Evolutionary conservation across 2,113 vertebrate species (phyloP).

Genomic region (Toxotes chatareus): DNA sequence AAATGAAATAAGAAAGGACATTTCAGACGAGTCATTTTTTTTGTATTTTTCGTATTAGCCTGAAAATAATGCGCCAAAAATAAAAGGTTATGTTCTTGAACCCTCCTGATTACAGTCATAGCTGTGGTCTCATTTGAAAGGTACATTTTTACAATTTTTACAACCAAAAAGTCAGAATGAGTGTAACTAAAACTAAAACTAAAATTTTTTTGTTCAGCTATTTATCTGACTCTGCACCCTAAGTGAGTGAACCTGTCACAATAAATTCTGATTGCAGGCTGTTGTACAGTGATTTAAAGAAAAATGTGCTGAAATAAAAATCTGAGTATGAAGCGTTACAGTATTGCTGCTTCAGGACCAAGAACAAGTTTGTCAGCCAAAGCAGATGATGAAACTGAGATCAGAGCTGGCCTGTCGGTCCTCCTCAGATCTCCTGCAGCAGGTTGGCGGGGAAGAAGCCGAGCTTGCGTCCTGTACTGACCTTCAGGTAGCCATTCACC

Average conservation of each 20-base stretch:
- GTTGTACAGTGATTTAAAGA: not conserved
- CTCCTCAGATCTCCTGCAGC: constrained; percentile 89
- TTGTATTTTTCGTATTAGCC: too few relatives aligned
- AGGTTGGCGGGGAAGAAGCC: constrained; percentile 91
- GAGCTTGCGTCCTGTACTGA: constrained; percentile 91
- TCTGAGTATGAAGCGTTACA: not conserved
- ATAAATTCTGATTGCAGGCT: too few relatives aligned
- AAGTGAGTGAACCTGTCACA: not conserved
- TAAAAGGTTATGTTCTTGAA: not conserved
- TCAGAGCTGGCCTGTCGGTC: not conserved
- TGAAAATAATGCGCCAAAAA: not conserved
- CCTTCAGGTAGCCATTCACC: constrained; percentile 90
- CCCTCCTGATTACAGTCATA: not conserved
- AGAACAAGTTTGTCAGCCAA: not conserved
- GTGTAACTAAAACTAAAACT: too few relatives aligned
- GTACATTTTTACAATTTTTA: not conserved
- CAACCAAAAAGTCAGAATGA: not conserved
- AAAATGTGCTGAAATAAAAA: constrained; percentile 1
- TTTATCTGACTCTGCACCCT: not conserved
- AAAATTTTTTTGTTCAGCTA: not conserved
- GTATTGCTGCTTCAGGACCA: not conserved
- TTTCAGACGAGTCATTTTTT: not conserved
- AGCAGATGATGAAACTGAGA: not conserved
- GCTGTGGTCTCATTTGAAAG: not conserved
- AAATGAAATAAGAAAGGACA: not conserved